Percentiles rank a stretch among this genome's conserved stretches.
phyloP scores from a whole-genome alignment of 2,888 invertebrate species.

The Buathra laborator region DNA sequence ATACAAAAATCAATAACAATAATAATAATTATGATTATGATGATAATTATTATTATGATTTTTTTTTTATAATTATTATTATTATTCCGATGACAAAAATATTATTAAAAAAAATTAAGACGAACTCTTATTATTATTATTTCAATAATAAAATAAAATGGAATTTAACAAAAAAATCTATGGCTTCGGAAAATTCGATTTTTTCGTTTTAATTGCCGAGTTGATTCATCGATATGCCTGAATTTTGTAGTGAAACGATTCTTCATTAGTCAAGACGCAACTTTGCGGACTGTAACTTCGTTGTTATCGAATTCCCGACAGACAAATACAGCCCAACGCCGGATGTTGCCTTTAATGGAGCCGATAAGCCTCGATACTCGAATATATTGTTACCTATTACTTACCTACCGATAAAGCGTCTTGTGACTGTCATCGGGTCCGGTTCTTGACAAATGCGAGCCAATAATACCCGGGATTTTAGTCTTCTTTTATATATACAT shows the following conservation, averaged over 20 bases:
- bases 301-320: slow-evolving; percentile 35
- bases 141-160: too few relatives aligned
- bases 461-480: slow-evolving; percentile 70
- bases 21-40: too few relatives aligned
- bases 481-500: slow-evolving; percentile 48
- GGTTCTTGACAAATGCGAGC: slow-evolving; percentile 78
- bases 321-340: slow-evolving; percentile 72
- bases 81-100: too few relatives aligned
- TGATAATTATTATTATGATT: too few relatives aligned
- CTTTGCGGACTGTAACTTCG: slow-evolving; percentile 38
- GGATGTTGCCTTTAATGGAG: slow-evolving; percentile 78
- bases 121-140: too few relatives aligned
- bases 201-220: too few relatives aligned
- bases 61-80: too few relatives aligned
- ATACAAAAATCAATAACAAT: too few relatives aligned
- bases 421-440: slow-evolving; percentile 77
- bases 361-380: slow-evolving; percentile 75
- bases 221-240: too few relatives aligned
- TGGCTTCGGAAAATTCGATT: too few relatives aligned
- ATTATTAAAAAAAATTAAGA: too few relatives aligned
- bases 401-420: slow-evolving; percentile 79
- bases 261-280: slow-evolving; percentile 54
- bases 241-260: slow-evolving; percentile 6
- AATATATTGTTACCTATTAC: slow-evolving; percentile 81
- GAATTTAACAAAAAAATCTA: background rate